Evolutionary conservation across 2,888 invertebrate genomes (phyloP).

Genomic region (Uropetala carovei): DNA sequence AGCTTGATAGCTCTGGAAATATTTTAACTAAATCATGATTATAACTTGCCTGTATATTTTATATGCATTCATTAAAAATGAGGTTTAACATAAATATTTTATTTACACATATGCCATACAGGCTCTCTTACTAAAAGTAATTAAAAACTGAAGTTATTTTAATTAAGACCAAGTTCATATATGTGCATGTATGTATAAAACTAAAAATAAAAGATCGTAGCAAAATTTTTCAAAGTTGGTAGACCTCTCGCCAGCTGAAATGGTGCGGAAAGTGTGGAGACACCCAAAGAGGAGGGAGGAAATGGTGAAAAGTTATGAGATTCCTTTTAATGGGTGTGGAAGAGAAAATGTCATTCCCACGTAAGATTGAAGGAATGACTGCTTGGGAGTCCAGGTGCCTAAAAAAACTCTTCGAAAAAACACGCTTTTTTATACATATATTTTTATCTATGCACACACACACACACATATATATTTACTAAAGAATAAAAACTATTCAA

Average conservation of each 20-base stretch:
- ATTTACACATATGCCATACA: no score
- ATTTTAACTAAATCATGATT: no score
- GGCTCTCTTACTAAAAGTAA: no score
- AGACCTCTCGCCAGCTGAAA: slow-evolving; percentile 33
- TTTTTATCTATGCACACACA: no score
- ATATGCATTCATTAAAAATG: no score
- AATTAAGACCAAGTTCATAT: no score
- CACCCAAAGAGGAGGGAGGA: neutral
- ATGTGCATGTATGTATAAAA: neutral
- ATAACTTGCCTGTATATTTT: no score
- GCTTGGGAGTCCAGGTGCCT: slow-evolving; percentile 50
- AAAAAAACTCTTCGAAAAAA: slow-evolving; percentile 31
- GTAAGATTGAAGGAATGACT: slow-evolving; percentile 45
- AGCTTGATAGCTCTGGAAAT: no score
- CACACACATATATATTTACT: no score
- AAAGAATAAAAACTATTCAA: no score
- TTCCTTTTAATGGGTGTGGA: slow-evolving; percentile 62
- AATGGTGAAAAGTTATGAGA: slow-evolving; percentile 48
- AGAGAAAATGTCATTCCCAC: slow-evolving; percentile 22
- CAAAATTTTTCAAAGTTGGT: neutral
- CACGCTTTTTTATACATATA: neutral
- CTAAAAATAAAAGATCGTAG: neutral
- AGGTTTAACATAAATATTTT: no score
- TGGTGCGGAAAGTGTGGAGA: neutral
- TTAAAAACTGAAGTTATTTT: no score